phyloP scores from a whole-genome alignment of 2,888 invertebrate species.

The Lutraria lutraria region DNA sequence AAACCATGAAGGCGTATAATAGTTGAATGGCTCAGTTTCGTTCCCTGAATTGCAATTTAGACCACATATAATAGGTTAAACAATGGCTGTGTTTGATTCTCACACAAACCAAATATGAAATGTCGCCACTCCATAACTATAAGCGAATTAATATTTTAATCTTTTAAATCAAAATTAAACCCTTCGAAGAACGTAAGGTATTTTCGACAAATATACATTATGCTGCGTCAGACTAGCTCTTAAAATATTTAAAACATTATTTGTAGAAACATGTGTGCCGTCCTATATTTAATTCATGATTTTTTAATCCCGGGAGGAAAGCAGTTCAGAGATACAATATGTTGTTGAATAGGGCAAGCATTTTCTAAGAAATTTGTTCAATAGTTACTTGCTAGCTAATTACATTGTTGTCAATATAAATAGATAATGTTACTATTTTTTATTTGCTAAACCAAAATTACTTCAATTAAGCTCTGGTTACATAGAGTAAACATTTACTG shows the following conservation, averaged over 20 bases:
- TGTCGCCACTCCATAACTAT: conserved; percentile 1
- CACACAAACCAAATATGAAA: background rate
- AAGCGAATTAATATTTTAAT: conserved; percentile 12
- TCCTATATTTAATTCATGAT: too few species aligned
- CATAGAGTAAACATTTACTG: too few species aligned
- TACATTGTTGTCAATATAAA: too few species aligned
- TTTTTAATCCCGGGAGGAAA: too few species aligned
- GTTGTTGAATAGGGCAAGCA: too few species aligned
- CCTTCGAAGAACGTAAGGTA: background rate
- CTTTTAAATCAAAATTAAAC: conserved; percentile 6
- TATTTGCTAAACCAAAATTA: too few species aligned
- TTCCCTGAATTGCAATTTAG: background rate
- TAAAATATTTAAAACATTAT: background rate
- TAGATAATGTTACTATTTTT: too few species aligned
- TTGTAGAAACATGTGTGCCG: background rate
- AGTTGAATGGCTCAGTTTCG: background rate
- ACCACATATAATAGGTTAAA: background rate
- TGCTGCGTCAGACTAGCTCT: background rate
- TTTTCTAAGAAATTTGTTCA: too few species aligned
- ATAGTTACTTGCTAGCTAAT: too few species aligned
- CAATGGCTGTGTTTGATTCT: background rate
- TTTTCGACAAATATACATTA: background rate
- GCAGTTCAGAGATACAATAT: too few species aligned
- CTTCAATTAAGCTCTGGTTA: too few species aligned
- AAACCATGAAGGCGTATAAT: too few species aligned